phyloP scores from a whole-genome alignment of 2,888 invertebrate species.

The Microdon myrmicae region DNA sequence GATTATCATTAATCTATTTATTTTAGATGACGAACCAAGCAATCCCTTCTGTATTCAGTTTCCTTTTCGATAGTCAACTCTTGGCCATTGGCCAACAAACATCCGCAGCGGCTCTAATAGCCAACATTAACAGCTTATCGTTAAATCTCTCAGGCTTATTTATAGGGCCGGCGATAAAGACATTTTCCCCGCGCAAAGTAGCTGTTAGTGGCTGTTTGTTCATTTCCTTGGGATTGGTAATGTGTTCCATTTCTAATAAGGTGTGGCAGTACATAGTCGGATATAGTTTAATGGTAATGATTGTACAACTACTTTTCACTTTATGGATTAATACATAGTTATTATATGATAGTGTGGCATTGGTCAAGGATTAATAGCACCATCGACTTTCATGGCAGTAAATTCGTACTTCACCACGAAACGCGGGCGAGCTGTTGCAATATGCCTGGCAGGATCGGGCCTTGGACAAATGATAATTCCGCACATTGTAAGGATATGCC shows the following conservation, averaged over 20 bases:
- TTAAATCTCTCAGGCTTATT: slow-evolving; percentile 71
- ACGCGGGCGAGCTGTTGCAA: slow-evolving; percentile 79
- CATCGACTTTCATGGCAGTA: slow-evolving; percentile 77
- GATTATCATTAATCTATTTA: background rate
- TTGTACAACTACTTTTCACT: background rate
- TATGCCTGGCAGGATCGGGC: slow-evolving; percentile 80
- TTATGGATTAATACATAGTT: background rate
- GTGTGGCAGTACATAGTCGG: slow-evolving; percentile 70
- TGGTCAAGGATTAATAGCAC: slow-evolving; percentile 77
- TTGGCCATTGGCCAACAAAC: slow-evolving; percentile 74
- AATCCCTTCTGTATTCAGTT: slow-evolving; percentile 76
- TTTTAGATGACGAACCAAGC: slow-evolving; percentile 77
- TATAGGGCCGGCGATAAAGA: slow-evolving; percentile 75
- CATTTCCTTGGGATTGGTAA: slow-evolving; percentile 69
- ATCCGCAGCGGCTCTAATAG: slow-evolving; percentile 75
- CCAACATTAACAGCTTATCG: slow-evolving; percentile 72
- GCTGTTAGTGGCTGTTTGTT: slow-evolving; percentile 70
- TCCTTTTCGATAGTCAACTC: slow-evolving; percentile 75
- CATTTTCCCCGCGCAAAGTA: slow-evolving; percentile 69
- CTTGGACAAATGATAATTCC: slow-evolving; percentile 81
- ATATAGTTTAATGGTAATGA: slow-evolving; percentile 70
- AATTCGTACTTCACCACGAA: slow-evolving; percentile 76
- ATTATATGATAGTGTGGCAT: slow-evolving; percentile 68
- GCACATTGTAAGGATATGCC: slow-evolving; percentile 74
- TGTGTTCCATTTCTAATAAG: slow-evolving; percentile 69